Base-by-base conservation (phyloP, 1,140 invertebrate genomes). In the Caerostris extrusa region DNA sequence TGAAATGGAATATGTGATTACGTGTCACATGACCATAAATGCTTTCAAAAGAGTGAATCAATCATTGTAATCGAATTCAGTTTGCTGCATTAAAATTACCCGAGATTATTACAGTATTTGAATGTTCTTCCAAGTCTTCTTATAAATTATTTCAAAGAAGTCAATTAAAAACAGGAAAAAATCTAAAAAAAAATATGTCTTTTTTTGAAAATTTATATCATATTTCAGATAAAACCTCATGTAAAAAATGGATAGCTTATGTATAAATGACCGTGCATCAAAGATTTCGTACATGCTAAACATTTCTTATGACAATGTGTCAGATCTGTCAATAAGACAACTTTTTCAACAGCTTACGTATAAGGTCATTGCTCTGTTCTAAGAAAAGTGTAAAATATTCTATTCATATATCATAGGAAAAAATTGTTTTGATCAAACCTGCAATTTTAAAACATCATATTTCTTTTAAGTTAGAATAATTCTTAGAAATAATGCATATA, bases 391-490 rank as follows among this genome's bases (percentile, higher is more conserved):
- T 67, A 77, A 77, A 53, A 77, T 77, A 77, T 77, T 77, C 34
- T 77, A 77, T 77, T 77, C 53, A 77, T 77, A 77, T 50, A 8
- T 71, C 12, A 77, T 12, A 64, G 17, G 14, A 4, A 14, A 10
- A 50, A 77, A 77, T 77, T 77, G 71, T 77, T 14, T 77, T 77
- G 34, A 77, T 10, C 34, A 77, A 77, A 53, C 71, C 71, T 77
- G 34, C 71, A 77, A 77, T 77, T 77, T 77, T 53, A 50, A 5
- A 64, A 2, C 71, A 50, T 50, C 12, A 77, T 77, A 77, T 50
- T 77, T 77, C 71, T 10, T n/a, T 50, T 53, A 12, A 7, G 50
- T 34, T 77, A 53, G 34, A 50, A 77, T 50, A 8, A 12, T 77
- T 77, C 71, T 50, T 53, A 8, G 34, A 77, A 77, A 77, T 77